Evolutionary conservation across 1,140 invertebrate species (phyloP).

Genomic region (Tetragonula clypearis): DNA sequence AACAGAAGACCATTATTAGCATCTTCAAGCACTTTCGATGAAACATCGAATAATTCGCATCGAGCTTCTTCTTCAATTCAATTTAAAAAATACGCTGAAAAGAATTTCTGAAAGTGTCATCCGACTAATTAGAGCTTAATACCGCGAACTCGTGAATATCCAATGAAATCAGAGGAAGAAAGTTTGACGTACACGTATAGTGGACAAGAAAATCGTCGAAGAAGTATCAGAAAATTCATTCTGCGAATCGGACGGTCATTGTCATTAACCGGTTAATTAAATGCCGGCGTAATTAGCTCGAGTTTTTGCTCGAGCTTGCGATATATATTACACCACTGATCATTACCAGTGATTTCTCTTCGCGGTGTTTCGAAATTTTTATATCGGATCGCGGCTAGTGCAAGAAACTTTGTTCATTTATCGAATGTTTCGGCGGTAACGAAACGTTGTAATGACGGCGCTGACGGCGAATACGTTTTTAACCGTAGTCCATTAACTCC

Average conservation of each 20-base stretch:
- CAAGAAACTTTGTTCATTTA: slow-evolving; percentile 41
- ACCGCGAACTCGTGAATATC: neutral
- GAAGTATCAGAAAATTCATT: neutral
- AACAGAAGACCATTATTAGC: too few species aligned
- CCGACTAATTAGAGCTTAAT: neutral
- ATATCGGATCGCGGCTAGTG: neutral
- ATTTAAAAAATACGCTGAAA: neutral
- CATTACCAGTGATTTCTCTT: slow-evolving; percentile 7
- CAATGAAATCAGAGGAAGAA: neutral
- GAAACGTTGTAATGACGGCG: slow-evolving; percentile 40
- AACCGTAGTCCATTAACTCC: slow-evolving; percentile 32
- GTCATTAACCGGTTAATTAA: slow-evolving; percentile 25
- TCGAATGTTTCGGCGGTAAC: neutral
- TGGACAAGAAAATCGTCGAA: neutral
- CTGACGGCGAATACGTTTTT: slow-evolving; percentile 39
- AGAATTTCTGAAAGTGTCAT: neutral
- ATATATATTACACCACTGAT: neutral
- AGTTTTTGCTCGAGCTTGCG: neutral
- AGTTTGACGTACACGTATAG: neutral
- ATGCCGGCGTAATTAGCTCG: slow-evolving; percentile 7
- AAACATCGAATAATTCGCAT: too few species aligned
- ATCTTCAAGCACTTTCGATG: too few species aligned
- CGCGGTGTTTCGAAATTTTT: neutral
- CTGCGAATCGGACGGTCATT: neutral
- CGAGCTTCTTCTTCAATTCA: neutral